Conservation (phyloP, 2,113 vertebrate species). For the Lasiurus cinereus region DNA sequence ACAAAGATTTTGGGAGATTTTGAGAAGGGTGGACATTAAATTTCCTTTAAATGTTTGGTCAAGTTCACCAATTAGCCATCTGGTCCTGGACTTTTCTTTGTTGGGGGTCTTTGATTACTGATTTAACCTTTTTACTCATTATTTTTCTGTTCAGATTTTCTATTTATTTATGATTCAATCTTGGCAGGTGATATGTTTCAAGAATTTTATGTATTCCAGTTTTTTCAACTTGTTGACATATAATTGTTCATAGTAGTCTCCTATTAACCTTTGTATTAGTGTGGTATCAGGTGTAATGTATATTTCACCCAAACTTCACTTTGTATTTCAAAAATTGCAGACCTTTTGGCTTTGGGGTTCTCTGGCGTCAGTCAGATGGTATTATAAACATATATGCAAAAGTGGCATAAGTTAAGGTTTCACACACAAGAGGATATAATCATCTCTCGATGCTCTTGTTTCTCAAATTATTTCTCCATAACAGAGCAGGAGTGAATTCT, state of each 20-base stretch:
- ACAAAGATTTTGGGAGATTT: neutral
- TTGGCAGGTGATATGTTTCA: neutral
- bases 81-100: neutral
- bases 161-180: neutral
- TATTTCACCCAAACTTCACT: conserved; percentile 25
- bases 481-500: neutral
- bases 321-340: neutral
- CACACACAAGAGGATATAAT: neutral
- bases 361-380: neutral
- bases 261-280: neutral
- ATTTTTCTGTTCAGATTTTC: neutral
- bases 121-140: neutral
- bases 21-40: neutral
- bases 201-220: neutral
- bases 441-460: neutral
- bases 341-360: neutral
- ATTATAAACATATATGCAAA: neutral
- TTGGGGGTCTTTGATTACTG: neutral
- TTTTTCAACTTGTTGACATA: neutral
- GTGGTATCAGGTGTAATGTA: neutral
- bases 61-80: neutral
- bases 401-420: neutral
- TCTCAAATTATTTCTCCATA: neutral
- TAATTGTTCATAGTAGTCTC: neutral
- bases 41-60: neutral